Evolutionary conservation across 2,797 vertebrate genomes (phyloP).

Genomic region (Carcharodon carcharias): DNA sequence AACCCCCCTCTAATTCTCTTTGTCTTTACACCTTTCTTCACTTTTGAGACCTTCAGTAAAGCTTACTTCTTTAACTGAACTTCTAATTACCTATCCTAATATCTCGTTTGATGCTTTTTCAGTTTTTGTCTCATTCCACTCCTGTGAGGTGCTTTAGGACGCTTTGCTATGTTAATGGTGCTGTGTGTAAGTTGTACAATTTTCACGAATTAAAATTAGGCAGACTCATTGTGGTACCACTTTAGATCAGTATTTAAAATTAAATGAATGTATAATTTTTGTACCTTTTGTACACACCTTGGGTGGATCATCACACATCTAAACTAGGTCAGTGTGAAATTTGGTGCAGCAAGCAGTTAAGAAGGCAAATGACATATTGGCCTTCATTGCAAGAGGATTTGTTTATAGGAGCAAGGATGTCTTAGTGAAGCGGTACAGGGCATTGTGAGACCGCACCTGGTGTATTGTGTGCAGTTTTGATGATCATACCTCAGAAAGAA

Average conservation of each 20-base stretch:
- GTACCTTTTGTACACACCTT: neutral
- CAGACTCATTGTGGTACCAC: neutral
- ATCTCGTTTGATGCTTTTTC: neutral
- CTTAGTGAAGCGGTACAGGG: no score
- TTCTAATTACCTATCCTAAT: neutral
- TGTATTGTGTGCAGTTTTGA: no score
- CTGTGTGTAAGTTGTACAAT: neutral
- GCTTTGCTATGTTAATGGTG: neutral
- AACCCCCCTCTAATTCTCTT: neutral
- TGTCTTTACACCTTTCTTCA: neutral
- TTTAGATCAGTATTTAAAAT: neutral
- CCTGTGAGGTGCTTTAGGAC: neutral
- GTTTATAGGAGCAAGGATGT: no score
- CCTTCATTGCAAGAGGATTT: no score
- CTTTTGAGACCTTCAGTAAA: neutral
- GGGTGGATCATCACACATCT: neutral
- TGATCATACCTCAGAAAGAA: no score
- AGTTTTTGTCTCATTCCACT: neutral
- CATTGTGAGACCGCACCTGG: no score
- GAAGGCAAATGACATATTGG: no score
- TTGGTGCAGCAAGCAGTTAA: no score
- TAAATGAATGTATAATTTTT: neutral
- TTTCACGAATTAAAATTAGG: neutral
- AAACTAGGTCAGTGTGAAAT: constrained; percentile 14
- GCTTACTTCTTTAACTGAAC: neutral